Conservation (phyloP, 2,113 vertebrate species). For the Pollachius pollachius region DNA sequence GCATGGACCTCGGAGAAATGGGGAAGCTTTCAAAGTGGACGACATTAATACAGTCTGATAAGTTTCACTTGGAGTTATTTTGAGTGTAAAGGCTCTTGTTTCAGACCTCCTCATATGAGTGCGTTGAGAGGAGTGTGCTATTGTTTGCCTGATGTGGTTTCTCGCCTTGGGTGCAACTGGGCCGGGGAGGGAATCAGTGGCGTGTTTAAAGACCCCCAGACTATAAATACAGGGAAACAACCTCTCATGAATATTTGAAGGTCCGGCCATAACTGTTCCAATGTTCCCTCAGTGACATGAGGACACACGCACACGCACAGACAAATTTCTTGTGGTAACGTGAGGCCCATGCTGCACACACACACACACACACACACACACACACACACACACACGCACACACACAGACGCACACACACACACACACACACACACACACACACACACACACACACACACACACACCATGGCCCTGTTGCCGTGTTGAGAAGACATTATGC, state of each 20-base stretch:
- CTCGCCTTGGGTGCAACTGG: not conserved
- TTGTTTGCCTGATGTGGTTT: too few species aligned
- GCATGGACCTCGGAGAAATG: too few species aligned
- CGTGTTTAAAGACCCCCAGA: slow-evolving; percentile 3
- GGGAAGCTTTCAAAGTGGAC: too few species aligned
- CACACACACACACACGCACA: slow-evolving; percentile 8
- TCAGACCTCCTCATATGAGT: too few species aligned
- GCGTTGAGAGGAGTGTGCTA: too few species aligned
- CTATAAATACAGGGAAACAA: slow-evolving; percentile 43
- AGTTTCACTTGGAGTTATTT: too few species aligned
- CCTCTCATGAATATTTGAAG: slow-evolving; percentile 52
- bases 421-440: slow-evolving; percentile 11
- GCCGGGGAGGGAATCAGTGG: slow-evolving; percentile 25
- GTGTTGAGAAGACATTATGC: not conserved
- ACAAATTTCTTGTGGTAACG: not conserved
- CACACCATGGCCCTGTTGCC: not conserved
- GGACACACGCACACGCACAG: slow-evolving; percentile 2
- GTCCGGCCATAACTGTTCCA: slow-evolving; percentile 23
- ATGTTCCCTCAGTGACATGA: not conserved
- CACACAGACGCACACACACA: slow-evolving; percentile 9
- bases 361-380: slow-evolving; percentile 1
- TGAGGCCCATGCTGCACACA: not conserved
- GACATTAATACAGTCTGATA: too few species aligned
- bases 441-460: slow-evolving; percentile 10
- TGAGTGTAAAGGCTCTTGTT: too few species aligned